Evolutionary conservation across 2,797 vertebrate species (phyloP).

Genomic region (Lacerta agilis): DNA sequence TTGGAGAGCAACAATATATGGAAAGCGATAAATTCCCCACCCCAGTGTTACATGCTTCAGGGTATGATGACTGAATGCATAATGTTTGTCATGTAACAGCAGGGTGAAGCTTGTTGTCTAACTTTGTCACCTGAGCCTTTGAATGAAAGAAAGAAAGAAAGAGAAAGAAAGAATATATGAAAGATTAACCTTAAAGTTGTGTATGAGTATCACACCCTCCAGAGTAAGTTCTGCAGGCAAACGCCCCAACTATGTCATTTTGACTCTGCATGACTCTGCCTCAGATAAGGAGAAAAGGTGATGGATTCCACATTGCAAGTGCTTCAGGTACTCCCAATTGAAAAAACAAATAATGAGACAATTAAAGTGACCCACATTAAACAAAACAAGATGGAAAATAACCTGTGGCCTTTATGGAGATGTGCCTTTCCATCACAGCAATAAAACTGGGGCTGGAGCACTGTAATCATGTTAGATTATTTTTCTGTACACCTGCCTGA

Average conservation of each 20-base stretch:
- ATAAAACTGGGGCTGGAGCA: slow-evolving; percentile 53
- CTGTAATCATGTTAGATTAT: slow-evolving; percentile 66
- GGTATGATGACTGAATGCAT: no score
- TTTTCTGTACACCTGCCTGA: slow-evolving; percentile 63
- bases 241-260: slow-evolving; percentile 37
- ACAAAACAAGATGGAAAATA: slow-evolving; percentile 46
- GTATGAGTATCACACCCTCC: not conserved
- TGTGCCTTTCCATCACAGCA: slow-evolving; percentile 47
- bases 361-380: slow-evolving; percentile 50
- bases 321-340: slow-evolving; percentile 54
- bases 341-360: slow-evolving; percentile 67
- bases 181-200: not conserved
- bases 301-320: slow-evolving; percentile 40
- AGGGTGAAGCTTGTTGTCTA: no score
- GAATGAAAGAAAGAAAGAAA: no score
- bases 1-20: no score
- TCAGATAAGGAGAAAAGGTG: slow-evolving; percentile 40
- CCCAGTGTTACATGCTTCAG: no score
- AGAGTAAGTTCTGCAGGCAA: slow-evolving; percentile 35
- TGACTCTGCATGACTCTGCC: slow-evolving; percentile 58
- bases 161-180: no score
- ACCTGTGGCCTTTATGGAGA: slow-evolving; percentile 1
- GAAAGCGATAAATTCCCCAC: no score
- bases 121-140: no score
- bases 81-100: no score